Percentiles rank a stretch among this genome's conserved stretches.
phyloP scores from a whole-genome alignment of 64 coral and sea anemone species.

The Pocillopora damicornis region DNA sequence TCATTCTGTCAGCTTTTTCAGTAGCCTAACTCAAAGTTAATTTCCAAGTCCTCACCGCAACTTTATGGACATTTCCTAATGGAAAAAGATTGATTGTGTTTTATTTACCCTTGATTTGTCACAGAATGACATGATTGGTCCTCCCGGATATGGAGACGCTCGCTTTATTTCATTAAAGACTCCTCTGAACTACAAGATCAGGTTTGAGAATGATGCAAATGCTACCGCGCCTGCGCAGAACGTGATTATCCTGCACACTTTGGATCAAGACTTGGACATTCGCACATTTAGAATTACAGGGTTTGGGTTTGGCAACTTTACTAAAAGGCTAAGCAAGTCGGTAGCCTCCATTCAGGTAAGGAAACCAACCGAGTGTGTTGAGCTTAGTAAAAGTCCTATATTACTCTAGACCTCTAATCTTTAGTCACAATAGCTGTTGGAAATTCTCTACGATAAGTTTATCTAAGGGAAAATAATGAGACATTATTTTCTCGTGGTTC shows the following conservation, averaged over 20 bases:
- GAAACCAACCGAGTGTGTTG: background rate
- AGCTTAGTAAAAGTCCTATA: background rate
- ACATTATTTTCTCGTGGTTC: no score
- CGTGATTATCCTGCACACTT: constrained; percentile 59
- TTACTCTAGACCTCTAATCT: no score
- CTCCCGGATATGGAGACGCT: constrained; percentile 70
- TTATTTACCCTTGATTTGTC: background rate
- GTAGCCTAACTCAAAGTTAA: no score
- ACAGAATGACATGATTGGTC: constrained; percentile 89
- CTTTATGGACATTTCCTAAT: no score
- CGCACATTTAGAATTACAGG: constrained; percentile 68
- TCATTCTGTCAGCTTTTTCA: no score
- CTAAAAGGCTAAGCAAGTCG: constrained; percentile 29
- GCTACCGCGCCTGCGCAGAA: constrained; percentile 73
- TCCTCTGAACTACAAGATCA: constrained; percentile 77
- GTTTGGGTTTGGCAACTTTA: constrained; percentile 89
- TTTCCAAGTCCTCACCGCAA: no score
- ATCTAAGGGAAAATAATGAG: no score
- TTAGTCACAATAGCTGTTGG: no score
- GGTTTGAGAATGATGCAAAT: constrained; percentile 77
- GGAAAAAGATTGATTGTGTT: background rate
- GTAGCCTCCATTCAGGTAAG: constrained; percentile 72
- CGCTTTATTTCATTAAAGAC: constrained; percentile 58
- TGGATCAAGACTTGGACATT: constrained; percentile 64
- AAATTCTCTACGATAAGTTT: no score